Evolutionary conservation across 1,140 invertebrate genomes (phyloP), one percentile per base, ranked within the genome.

Genomic region (Acromyrmex heyeri): DNA sequence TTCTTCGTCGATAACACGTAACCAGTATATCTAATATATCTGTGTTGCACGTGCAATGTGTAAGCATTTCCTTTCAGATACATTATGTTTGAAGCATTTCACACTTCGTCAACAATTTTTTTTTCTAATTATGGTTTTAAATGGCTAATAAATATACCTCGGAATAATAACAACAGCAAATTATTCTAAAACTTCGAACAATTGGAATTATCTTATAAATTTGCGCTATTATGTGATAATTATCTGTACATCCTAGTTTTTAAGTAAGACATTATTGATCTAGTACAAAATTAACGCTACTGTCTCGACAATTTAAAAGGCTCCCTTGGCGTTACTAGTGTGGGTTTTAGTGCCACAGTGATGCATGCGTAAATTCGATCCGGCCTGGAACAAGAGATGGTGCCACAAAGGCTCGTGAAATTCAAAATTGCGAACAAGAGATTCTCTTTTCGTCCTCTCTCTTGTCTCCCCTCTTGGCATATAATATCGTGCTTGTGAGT

Each of bases 321-420:
- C 57, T 72, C 72, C 72, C 64, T 5, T 5, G 8, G 34, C n/a
- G 34, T 38, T n/a, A 27, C 21, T 44, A 18, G 8, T 50, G 10
- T 50, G 21, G 4, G 10, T 77, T 24, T 44, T 24, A 16, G 24
- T 64, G 24, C 53, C 48, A 61, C 77, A 16, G 16, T 38, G 85
- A 88, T 57, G 34, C 65, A 14, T 72, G 44, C 38, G 72, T 48
- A 67, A 87, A 78, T 88, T 85, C 16, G 70, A 70, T 70, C 50
- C 6, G 48, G 18, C 21, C 50, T 81, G n/a, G 76, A 34, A 69
- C 18, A n/a, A 12, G 48, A 55, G 30, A 75, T 18, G 79, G 48
- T 48, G 50, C 4, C 38, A 76, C 59, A 76, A 75, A 65, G 59
- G 61, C 48, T 70, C 48, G 50, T 50, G 38, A 86, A 69, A 86